Evolutionary conservation across 2,113 vertebrate species (phyloP), one percentile per base, ranked within the genome.

Genomic region (Equus quagga): DNA sequence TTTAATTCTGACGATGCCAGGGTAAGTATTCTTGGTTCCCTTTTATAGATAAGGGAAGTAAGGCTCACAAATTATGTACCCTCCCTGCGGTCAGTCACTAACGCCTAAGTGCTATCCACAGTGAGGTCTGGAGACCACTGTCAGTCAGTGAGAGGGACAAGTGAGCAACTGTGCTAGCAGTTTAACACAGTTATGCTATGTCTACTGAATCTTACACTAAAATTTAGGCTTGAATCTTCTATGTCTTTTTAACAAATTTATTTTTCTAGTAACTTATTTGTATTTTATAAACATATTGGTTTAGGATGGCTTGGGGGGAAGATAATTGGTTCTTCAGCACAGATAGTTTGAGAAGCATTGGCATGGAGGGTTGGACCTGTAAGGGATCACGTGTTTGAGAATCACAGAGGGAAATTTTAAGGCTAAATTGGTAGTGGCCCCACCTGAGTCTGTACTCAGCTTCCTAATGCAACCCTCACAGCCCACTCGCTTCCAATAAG

Each of bases 301-400:
- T 24, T 6, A 33, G 80, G 80, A 36, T 1, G 56, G 31, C 13
- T n/a, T 80, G 33, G 54, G 8, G 51, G 12, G 41, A 31, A 81
- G 58, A 31, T 3, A 69, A 21, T 36, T 3, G 11, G 28, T 5
- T 36, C 31, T 36, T 56, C n/a, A 1, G 18, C 19, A 41, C 21
- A 5, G 46, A 2, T 0, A 15, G 64, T 36, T 1, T 41, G 60
- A 46, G 60, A 8, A 36, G 41, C 17, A n/a, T 3, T 36, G 23
- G 33, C 8, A 4, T 0, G 13, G n/a, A 64, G 69, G 67, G 54
- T 18, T 6, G 64, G 31, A 3, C 31, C n/a, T 49, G 5, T 17
- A 4, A 54, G 23, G 28, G 36, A 13, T 28, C 69, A 5, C 0
- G 46, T 19, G 46, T 44, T 18, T 17, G 23, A 58, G 31, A 28